Evolutionary conservation across 2,888 invertebrate genomes (phyloP).

Genomic region (Idaea dimidiata): DNA sequence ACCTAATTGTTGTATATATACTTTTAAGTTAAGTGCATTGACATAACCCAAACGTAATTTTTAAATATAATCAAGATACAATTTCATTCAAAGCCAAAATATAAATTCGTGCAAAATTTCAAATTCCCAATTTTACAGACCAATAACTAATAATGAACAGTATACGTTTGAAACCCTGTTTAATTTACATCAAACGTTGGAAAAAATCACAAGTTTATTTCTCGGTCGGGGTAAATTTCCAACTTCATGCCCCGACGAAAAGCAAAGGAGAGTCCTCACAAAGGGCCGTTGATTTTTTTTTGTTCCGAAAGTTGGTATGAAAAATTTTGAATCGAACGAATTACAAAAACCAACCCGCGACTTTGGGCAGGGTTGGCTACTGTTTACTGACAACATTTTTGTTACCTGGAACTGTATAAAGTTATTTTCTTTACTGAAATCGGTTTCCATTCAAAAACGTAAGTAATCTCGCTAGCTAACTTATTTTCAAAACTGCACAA

Average conservation of each 20-base stretch:
- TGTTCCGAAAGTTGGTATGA: slow-evolving; percentile 54
- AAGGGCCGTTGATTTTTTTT: slow-evolving; percentile 66
- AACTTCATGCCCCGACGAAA: slow-evolving; percentile 67
- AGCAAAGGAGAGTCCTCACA: slow-evolving; percentile 69
- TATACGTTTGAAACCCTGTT: slow-evolving; percentile 39
- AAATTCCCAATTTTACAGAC: slow-evolving; percentile 37
- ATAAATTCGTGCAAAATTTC: slow-evolving; percentile 33
- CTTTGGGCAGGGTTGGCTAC: slow-evolving; percentile 53
- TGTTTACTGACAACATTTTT: slow-evolving; percentile 4
- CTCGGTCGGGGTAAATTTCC: slow-evolving; percentile 56
- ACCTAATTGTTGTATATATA: no score
- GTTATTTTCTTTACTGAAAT: not conserved
- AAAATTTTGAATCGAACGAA: slow-evolving; percentile 69
- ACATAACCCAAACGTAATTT: not conserved
- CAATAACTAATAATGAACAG: slow-evolving; percentile 45
- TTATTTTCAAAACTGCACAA: no score
- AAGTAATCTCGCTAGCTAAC: not conserved
- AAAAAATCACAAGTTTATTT: slow-evolving; percentile 64
- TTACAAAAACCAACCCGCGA: slow-evolving; percentile 60
- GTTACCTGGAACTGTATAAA: slow-evolving; percentile 5
- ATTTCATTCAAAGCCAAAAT: slow-evolving; percentile 13
- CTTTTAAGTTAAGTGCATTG: not conserved
- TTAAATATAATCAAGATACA: slow-evolving; percentile 7
- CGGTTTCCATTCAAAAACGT: not conserved
- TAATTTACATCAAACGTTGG: slow-evolving; percentile 67